Evolutionary conservation across 2,888 invertebrate species (phyloP), one percentile per base, ranked within the genome.

Genomic region (Gryllus longicercus): DNA sequence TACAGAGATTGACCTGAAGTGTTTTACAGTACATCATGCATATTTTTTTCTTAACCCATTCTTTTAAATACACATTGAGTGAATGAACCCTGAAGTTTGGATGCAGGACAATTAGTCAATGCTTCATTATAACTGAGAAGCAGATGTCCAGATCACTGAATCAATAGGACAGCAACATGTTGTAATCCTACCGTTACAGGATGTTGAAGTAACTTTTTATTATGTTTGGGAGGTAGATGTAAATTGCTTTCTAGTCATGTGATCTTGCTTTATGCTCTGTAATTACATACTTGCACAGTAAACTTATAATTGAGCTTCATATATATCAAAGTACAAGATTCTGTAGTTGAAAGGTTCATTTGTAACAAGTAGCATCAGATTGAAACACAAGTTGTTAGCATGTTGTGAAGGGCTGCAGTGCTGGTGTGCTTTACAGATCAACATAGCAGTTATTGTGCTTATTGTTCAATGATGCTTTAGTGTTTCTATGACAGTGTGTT

Each of bases 371-470:
- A 80, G 80, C n/a, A 63, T 80, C 63, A 80, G 75, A 76, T 74
- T 77, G 77, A 76, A 83, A 83, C 83, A 84, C 83, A 84, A 83
- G 87, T 87, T 88, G 88, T 88, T 88, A 87, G 88, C 88, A 88
- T 88, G 88, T 88, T 88, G 88, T 88, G 88, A 82, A 82, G 88
- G 86, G 85, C 85, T 85, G 82, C 79, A 79, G 77, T 82, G 82
- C 82, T 82, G 80, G 81, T 82, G 80, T 82, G 82, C 82, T 82
- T 80, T 77, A 81, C 79, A 78, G 78, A 78, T 76, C 75, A 80
- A 79, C 77, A 50, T 78, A 80, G 80, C 63, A 63, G 63, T 63
- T 63, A 63, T 63, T 63, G 51, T 81, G 79, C 81, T 80, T 80
- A 75, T 50, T 79, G 25, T 50, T 38, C 38, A 78, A 50, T 77